Evolutionary conservation across 2,888 invertebrate species (phyloP).

Genomic region (Smittia sp.): DNA sequence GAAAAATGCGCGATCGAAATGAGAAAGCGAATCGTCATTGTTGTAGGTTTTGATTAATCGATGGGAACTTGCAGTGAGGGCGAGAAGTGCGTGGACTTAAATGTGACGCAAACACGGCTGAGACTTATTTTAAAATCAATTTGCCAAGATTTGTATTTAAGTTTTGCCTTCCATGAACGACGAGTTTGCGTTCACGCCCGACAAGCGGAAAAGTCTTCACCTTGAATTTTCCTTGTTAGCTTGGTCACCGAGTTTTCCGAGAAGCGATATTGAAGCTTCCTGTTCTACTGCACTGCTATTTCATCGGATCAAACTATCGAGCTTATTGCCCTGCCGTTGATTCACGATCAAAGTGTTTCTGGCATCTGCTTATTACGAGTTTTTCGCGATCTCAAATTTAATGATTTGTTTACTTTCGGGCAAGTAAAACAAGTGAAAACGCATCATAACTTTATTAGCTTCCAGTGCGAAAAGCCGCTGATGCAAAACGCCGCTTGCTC

Average conservation of each 20-base stretch:
- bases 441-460: constrained; percentile 3
- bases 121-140: too few relatives aligned
- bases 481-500: neutral
- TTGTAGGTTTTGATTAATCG: neutral
- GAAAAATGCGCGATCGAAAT: neutral
- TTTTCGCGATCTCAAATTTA: constrained; percentile 30
- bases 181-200: too few relatives aligned
- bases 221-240: too few relatives aligned
- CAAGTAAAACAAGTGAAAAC: neutral
- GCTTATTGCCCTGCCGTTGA: neutral
- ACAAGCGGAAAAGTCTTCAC: too few relatives aligned
- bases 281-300: too few relatives aligned
- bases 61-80: neutral
- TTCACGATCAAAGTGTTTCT: constrained; percentile 15
- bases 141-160: too few relatives aligned
- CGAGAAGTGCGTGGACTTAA: too few relatives aligned
- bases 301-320: neutral
- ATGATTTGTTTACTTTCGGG: constrained; percentile 30
- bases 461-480: neutral
- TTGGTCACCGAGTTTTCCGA: too few relatives aligned
- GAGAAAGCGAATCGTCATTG: neutral
- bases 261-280: too few relatives aligned
- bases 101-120: too few relatives aligned
- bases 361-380: constrained; percentile 30
- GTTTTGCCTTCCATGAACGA: too few relatives aligned